Base-by-base conservation (phyloP, 2,888 invertebrate species). In the Marronus borbonicus region DNA sequence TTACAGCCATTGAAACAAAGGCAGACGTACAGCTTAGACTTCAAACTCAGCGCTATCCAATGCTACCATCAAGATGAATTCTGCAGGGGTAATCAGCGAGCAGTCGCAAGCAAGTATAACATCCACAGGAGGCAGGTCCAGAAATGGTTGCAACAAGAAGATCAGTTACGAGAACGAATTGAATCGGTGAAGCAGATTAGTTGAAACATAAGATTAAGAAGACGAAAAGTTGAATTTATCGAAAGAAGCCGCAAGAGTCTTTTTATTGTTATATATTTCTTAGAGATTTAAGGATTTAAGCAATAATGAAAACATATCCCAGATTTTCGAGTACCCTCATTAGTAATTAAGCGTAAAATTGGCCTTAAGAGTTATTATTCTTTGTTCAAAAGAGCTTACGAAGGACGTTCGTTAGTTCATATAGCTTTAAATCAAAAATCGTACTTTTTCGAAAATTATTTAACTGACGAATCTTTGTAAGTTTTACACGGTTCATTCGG, bases 121-220 rank as follows among this genome's bases (percentile, higher is more conserved):
- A 89, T 90, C 74, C 89, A 89, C 83, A 84, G 89, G 66, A 86
- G 89, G 66, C 90, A 91, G 82, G 88, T 91, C 76, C 90, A 91
- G 81, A 90, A 91, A 82, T 92, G 92, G 92, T 85, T 91, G 77
- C 90, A 91, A 82, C 90, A 90, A 83, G 91, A 90, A 76, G 87
- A 88, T 28, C 88, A 89, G 81, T 79, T 89, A 44, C 82, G 86
- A 65, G 85, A 86, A 78, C 85, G 86, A 76, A 87, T 86, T 80
- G 87, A 87, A 81, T 81, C 84, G 28, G 81, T 85, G 64, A 86
- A 86, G 80, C 86, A 86, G 20, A 83, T 72, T 20, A 72, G 72
- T 55, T 72, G 72, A 72, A 60, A 69, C 8, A 3, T 20, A 17
- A 14, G 36, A 31, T 31, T 31, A 5, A 31, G 52, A 10, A 24